A percentile compares a stretch with the other conserved stretches of the same genome.
These are phyloP conservation scores for Lysiphlebus fabarum DNA, from an alignment of 1,140 invertebrate species.

Conservation along the genomic window DNA sequence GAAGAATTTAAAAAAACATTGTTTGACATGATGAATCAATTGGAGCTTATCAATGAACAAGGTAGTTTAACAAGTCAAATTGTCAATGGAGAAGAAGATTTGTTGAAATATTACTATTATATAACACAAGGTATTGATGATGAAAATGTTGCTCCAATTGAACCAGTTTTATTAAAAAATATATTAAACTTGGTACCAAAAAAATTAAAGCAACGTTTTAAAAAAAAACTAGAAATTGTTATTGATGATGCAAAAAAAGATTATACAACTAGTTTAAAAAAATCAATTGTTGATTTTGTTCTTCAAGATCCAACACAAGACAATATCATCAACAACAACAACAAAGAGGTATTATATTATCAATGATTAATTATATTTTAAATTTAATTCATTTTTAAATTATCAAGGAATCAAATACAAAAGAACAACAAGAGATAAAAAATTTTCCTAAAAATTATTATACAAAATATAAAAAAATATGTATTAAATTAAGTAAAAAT, in stretches of 20 bases:
- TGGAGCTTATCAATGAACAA: conserved; percentile 40
- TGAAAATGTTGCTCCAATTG: conserved; percentile 76
- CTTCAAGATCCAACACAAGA: conserved; percentile 66
- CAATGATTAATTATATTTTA: not conserved
- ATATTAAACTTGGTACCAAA: conserved; percentile 53
- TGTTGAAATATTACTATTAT: conserved; percentile 85
- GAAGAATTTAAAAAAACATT: conserved; percentile 79
- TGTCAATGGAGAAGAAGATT: conserved; percentile 61
- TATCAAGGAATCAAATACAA: conserved; percentile 25
- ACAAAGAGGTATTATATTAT: conserved; percentile 13
- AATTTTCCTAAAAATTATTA: conserved; percentile 29
- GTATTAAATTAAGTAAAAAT: conserved; percentile 56
- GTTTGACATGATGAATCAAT: conserved; percentile 64
- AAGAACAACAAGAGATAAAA: conserved; percentile 35
- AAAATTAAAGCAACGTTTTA: conserved; percentile 58
- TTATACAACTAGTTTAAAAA: conserved; percentile 82
- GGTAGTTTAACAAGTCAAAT: conserved; percentile 10
- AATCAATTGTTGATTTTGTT: conserved; percentile 84
- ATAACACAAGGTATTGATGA: conserved; percentile 85
- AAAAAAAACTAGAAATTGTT: conserved; percentile 56
- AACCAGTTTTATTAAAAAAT: conserved; percentile 55
- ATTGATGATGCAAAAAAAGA: conserved; percentile 71
- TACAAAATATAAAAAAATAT: conserved; percentile 32
- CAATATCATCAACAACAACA: conserved; percentile 11
- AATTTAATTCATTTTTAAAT: conserved; percentile 3